Base-by-base conservation (phyloP, 2,113 vertebrate species). In the Siniperca knerii region DNA sequence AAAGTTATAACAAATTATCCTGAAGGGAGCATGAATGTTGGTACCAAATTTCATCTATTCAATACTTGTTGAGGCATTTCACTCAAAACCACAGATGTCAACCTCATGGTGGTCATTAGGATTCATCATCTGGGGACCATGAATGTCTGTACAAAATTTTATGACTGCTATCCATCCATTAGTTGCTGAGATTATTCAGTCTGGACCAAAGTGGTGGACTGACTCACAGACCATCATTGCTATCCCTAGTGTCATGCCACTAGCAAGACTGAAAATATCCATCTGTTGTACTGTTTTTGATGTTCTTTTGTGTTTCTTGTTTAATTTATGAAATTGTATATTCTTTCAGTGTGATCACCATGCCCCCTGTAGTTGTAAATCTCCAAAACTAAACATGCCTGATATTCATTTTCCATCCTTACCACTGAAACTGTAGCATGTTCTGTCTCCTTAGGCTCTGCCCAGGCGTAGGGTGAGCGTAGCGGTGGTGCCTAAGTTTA, bases 401-500 rank as follows among this genome's bases (percentile, higher is more conserved):
- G 21, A 35, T 57, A 6, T 16, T 29, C 6, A 35, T 60, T 58
- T 48, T 33, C 7, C 13, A 16, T 20, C 21, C 50, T 42, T 58
- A 20, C 20, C n/a, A 46, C 42, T 33, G 46, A 66, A 40, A 40
- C 46, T 71, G 29, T 37, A 71, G 2, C 8, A 7, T 52, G 15
- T 35, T 75, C 40, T 37, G 8, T 81, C n/a, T 62, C 72, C 58
- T 54, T 64, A 99, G 98, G 97, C 97, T 76, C 93, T 99, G 95
- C 98, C 98, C 77, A 96, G 98, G 48, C 96, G 98, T 18, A 97
- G 98, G 92, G 98, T 99, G 93, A 99, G 98, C 54, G 98, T 99
- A 61, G 98, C 98, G 0, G 98, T 99, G 78, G 98, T 99, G 84
- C 98, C 98, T 6, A 99, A 99, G 91, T 99, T 99, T 93, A 99